phyloP scores from a whole-genome alignment of 2,113 vertebrate species.

The Megaceryle torquata region DNA sequence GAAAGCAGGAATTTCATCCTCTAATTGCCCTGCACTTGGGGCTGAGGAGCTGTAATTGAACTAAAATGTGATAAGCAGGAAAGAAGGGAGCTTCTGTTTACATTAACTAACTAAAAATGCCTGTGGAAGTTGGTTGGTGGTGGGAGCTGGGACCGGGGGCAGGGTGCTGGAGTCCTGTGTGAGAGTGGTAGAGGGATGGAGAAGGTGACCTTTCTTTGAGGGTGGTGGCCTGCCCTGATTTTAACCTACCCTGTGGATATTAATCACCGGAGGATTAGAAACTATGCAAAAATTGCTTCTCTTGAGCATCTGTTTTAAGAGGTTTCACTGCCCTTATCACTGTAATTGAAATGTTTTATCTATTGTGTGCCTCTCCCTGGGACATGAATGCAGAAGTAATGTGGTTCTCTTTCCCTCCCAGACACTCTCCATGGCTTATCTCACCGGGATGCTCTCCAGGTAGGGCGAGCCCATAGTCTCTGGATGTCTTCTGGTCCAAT shows the following conservation, averaged over 20 bases:
- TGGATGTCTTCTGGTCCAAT: neutral
- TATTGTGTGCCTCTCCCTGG: neutral
- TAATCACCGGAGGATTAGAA: neutral
- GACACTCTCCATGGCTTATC: conserved; percentile 93
- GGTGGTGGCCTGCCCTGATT: neutral
- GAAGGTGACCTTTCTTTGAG: neutral
- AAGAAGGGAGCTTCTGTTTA: neutral
- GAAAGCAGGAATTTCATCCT: neutral
- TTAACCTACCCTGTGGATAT: neutral
- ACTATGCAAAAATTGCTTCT: neutral
- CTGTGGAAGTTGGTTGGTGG: neutral
- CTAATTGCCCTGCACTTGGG: neutral
- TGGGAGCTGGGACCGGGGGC: neutral
- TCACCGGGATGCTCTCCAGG: conserved; percentile 94
- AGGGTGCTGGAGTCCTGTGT: neutral
- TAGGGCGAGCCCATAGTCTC: conserved; percentile 20
- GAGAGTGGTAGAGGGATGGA: neutral
- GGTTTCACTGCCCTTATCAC: neutral
- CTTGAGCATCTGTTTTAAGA: neutral
- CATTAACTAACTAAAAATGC: neutral
- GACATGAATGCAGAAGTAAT: neutral
- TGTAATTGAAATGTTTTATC: neutral
- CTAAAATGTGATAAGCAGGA: neutral
- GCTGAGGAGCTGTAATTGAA: neutral
- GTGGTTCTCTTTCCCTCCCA: conserved; percentile 49